These are phyloP conservation scores for Passer montanus DNA, from an alignment of 2,113 vertebrate genomes.

Conservation along the genomic window DNA sequence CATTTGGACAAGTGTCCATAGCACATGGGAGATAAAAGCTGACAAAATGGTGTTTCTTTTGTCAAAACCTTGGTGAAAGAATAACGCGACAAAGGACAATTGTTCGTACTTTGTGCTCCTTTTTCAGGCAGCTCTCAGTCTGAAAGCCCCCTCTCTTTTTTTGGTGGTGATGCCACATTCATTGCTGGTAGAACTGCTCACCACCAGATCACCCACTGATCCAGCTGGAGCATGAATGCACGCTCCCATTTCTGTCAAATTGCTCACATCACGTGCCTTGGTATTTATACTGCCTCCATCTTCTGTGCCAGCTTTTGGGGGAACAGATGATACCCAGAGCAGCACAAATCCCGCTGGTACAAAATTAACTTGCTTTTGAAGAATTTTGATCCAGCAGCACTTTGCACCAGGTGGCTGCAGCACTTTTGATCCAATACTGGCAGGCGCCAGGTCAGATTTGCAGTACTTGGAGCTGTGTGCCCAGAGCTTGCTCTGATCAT, in stretches of 20 bases:
- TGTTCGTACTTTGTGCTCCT: not conserved
- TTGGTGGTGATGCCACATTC: slow-evolving; percentile 10
- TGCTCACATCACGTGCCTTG: slow-evolving; percentile 42
- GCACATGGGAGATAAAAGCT: slow-evolving; percentile 26
- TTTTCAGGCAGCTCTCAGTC: not conserved
- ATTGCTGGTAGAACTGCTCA: slow-evolving; percentile 32
- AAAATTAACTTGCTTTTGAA: slow-evolving; percentile 66
- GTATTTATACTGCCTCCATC: slow-evolving; percentile 56
- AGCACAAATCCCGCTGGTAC: slow-evolving; percentile 36
- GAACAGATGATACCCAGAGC: slow-evolving; percentile 63
- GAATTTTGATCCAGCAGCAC: slow-evolving; percentile 55
- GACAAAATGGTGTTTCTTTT: slow-evolving; percentile 41
- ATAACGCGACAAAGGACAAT: slow-evolving; percentile 23
- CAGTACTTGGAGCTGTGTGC: not conserved
- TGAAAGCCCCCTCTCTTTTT: slow-evolving; percentile 3
- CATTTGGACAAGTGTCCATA: slow-evolving; percentile 23
- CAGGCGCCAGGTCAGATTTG: slow-evolving; percentile 21
- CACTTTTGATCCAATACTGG: slow-evolving; percentile 35
- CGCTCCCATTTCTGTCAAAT: slow-evolving; percentile 47
- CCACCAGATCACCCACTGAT: slow-evolving; percentile 51
- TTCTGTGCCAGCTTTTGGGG: slow-evolving; percentile 49
- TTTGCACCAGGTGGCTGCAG: slow-evolving; percentile 63
- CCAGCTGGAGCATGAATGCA: slow-evolving; percentile 58
- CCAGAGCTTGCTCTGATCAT: slow-evolving; percentile 17
- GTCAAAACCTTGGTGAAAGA: slow-evolving; percentile 19